These are phyloP conservation scores for Phymanthus crucifer DNA, from an alignment of 92 coral and sea anemone species.

Conservation along the genomic window DNA sequence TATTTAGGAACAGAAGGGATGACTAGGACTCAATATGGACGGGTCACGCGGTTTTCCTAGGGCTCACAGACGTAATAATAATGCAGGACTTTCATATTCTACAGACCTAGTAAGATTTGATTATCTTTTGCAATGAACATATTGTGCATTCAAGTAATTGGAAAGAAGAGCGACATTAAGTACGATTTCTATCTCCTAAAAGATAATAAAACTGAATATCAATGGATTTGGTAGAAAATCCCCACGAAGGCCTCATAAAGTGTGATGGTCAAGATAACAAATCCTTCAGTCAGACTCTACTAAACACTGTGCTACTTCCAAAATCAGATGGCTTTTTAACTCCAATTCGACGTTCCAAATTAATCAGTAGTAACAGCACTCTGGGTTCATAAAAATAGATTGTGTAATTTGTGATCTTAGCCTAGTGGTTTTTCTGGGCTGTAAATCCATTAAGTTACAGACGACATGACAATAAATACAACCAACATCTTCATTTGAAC, in stretches of 20 bases:
- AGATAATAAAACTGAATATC: constrained; percentile 11
- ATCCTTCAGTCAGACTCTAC: constrained; percentile 5
- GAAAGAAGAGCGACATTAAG: constrained; percentile 17
- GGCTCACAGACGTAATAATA: constrained; percentile 3
- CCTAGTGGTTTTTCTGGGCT: constrained; percentile 6
- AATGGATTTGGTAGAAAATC: constrained; percentile 23
- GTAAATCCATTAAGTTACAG: not conserved
- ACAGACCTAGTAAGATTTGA: not conserved
- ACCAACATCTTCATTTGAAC: not conserved
- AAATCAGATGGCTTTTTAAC: constrained; percentile 1
- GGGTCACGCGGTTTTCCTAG: not conserved
- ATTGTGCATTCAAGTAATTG: constrained; percentile 20
- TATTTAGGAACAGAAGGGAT: constrained; percentile 5
- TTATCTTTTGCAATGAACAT: constrained; percentile 26
- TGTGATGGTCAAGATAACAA: constrained; percentile 15
- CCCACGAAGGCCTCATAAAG: constrained; percentile 32
- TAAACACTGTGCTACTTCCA: not conserved
- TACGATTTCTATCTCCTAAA: constrained; percentile 1
- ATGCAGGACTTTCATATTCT: not conserved
- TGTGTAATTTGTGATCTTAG: not conserved
- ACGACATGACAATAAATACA: not conserved
- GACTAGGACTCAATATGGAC: not conserved
- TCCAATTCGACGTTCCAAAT: not conserved
- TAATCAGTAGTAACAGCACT: not conserved
- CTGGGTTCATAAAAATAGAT: constrained; percentile 2